Evolutionary conservation across 2,113 vertebrate species (phyloP).

Genomic region (Caracal caracal): DNA sequence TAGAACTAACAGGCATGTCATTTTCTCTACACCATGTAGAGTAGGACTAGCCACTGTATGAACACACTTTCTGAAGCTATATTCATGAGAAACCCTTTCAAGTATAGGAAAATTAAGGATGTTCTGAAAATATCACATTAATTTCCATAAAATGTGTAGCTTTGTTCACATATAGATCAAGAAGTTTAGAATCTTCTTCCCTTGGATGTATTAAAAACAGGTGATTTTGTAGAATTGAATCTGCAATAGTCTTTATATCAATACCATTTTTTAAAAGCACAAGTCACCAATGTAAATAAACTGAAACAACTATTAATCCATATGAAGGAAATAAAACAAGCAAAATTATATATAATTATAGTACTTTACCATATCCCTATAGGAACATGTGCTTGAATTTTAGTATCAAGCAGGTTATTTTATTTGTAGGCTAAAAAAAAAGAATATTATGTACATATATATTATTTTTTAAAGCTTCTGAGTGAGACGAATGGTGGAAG

Average conservation of each 20-base stretch:
- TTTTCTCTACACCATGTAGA: constrained; percentile 24
- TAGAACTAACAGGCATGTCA: not conserved
- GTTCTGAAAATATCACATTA: constrained; percentile 17
- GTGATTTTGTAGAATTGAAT: not conserved
- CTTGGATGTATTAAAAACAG: not conserved
- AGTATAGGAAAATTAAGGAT: constrained; percentile 8
- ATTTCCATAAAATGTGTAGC: not conserved
- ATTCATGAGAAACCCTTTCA: not conserved
- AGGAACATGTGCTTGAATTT: constrained; percentile 14
- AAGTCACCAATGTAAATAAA: constrained; percentile 46
- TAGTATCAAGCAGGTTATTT: not conserved
- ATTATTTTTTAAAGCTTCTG: constrained; percentile 8
- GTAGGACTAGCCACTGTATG: not conserved
- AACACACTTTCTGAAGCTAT: constrained; percentile 7
- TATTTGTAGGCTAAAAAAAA: not conserved
- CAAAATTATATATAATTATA: not conserved
- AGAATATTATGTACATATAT: not conserved
- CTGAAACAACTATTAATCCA: constrained; percentile 2
- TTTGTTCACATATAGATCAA: constrained; percentile 41
- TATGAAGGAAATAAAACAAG: not conserved
- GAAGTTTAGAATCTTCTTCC: not conserved
- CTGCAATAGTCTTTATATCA: constrained; percentile 22
- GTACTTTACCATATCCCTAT: not conserved
- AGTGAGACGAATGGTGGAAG: not conserved
- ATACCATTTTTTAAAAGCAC: constrained; percentile 39